Base-by-base conservation (phyloP, 1,140 invertebrate genomes). In the Scaptomyza hsui region DNA sequence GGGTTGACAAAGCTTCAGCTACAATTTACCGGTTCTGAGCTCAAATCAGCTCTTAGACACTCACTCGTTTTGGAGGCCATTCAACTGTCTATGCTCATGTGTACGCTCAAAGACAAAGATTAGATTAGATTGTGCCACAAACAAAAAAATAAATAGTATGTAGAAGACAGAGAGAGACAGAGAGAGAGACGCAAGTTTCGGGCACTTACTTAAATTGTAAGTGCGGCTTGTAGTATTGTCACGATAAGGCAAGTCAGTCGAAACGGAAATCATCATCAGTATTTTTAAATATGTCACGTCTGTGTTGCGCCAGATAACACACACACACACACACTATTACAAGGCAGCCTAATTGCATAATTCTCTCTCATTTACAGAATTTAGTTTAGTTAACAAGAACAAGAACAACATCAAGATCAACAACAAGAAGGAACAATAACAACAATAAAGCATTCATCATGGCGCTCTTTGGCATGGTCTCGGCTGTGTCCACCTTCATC, bases 401-500 rank as follows among this genome's bases (percentile, higher is more conserved):
- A 62, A 29, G 37, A 47, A 47, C 37, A 62, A 13, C n/a, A 61
- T 15, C 21, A 61, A 3, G 5, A 19, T 69, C 51, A 74, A 55
- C 42, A 60, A 47, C 45, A 76, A 67, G 1, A 37, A 52, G 19
- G 19, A 24, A 39, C n/a, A 13, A 53, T 16, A 65, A 51, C 24
- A 65, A 64, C 51, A 62, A 72, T 21, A 37, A 51, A 75, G 39
- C 56, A 57, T 18, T 39, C 18, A 86, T 94, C 91, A 97, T 97
- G 96, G 94, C 95, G 76, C 93, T 97, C 55, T 95, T 97, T 78
- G 95, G 95, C 42, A 93, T 97, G 93, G 94, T 95, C 44, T 96
- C 96, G 77, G 94, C 96, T 63, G 95, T 97, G 60, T 96, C 96
- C 92, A 95, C 95, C 91, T 97, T 97, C 91, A 93, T 97, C 78